Conservation (phyloP, 1,140 invertebrate species). For the Neelides sp. region DNA sequence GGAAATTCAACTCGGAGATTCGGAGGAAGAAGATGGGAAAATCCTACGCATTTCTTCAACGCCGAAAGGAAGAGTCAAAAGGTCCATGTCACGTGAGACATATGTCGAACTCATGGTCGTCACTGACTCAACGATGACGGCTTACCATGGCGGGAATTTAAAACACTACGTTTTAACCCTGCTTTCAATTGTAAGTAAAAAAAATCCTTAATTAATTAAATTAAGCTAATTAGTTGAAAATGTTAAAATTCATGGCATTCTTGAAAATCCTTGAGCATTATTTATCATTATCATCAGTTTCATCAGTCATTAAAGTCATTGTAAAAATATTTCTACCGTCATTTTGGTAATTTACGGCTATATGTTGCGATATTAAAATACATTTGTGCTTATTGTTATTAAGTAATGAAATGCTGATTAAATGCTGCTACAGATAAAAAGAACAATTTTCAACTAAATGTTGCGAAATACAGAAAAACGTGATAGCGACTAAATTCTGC, state of each 20-base stretch:
- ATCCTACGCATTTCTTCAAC: neutral
- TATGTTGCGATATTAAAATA: no score
- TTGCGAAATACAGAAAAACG: no score
- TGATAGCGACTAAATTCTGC: no score
- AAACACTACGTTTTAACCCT: conserved; percentile 61
- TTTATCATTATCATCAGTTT: neutral
- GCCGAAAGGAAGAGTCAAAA: conserved; percentile 11
- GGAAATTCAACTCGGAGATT: neutral
- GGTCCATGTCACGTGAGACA: conserved; percentile 24
- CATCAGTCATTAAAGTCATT: neutral
- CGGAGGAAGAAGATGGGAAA: conserved; percentile 1
- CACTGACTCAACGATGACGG: conserved; percentile 61
- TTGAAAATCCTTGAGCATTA: neutral
- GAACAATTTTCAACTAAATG: no score
- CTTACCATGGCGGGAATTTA: conserved; percentile 53
- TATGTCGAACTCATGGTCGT: conserved; percentile 21
- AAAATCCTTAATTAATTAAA: conserved; percentile 15
- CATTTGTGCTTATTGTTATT: no score
- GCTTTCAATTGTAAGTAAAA: conserved; percentile 65
- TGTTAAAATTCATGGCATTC: neutral
- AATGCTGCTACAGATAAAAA: no score
- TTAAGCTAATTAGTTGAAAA: neutral
- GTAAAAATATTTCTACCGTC: no score
- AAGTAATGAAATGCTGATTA: no score
- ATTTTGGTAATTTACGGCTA: no score